These are phyloP conservation scores for Volucella inflata DNA, from an alignment of 2,888 invertebrate genomes.

Conservation along the genomic window DNA sequence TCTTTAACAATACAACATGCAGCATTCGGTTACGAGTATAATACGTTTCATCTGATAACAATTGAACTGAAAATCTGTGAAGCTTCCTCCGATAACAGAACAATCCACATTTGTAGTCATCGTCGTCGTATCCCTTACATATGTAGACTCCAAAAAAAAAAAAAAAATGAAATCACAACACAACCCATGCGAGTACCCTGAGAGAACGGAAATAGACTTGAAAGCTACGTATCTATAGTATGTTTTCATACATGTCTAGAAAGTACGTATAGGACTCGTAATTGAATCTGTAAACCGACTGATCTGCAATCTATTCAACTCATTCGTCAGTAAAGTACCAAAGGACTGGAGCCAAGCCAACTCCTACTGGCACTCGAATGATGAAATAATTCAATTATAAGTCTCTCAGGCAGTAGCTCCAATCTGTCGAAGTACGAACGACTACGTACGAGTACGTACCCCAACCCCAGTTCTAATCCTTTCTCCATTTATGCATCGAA, in stretches of 20 bases:
- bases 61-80: constrained; percentile 45
- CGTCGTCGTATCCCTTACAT: too few relatives aligned
- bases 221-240: constrained; percentile 45
- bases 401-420: constrained; percentile 66
- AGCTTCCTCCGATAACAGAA: constrained; percentile 42
- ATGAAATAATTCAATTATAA: constrained; percentile 76
- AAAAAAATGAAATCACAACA: constrained; percentile 23
- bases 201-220: constrained; percentile 70
- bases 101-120: constrained; percentile 10
- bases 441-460: constrained; percentile 2
- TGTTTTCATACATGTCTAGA: too few relatives aligned
- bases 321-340: constrained; percentile 33
- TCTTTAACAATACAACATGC: constrained; percentile 12
- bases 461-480: constrained; percentile 58
- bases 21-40: constrained; percentile 10
- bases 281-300: constrained; percentile 75
- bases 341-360: constrained; percentile 3
- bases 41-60: constrained; percentile 40
- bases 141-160: constrained; percentile 21
- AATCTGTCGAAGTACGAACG: constrained; percentile 44
- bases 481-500: constrained; percentile 67
- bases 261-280: constrained; percentile 20
- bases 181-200: constrained; percentile 57
- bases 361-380: constrained; percentile 58
- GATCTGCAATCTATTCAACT: constrained; percentile 66